Evolutionary conservation across 1,140 invertebrate genomes (phyloP), one percentile per base, ranked within the genome.

Genomic region (Hyposmocoma kahamanoa): DNA sequence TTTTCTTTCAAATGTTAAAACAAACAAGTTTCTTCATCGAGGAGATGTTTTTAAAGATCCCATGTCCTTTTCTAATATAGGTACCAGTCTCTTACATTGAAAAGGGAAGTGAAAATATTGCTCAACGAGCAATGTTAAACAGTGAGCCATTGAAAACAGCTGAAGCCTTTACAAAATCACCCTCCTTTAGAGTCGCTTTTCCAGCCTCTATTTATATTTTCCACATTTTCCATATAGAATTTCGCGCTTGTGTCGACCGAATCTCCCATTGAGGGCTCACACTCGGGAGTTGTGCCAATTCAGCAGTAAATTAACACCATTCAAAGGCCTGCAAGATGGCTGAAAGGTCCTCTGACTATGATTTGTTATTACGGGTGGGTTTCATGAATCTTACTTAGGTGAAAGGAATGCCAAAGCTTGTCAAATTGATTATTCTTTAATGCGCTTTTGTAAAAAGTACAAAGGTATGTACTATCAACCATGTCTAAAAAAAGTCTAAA

Each of bases 221-320:
- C 67, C 67, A 78, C 73, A 74, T 79, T 82, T 81, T 76, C 78
- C 75, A 79, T 82, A 78, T 72, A 82, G 61, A 79, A 82, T 76
- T 72, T 70, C 47, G 62, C 52, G 58, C 57, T 63, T 65, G 59
- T 60, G 56, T 71, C 66, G 67, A 61, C 61, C 64, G 59, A 72
- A 67, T 69, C 59, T 67, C 42, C 62, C 63, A 74, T 76, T 78
- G 60, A 78, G 63, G 51, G 59, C 59, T 65, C 64, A 69, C 63
- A 72, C 67, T 64, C 63, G 64, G 64, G 61, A 69, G 62, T 66
- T 71, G 59, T 63, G 62, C 59, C 63, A 66, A 66, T 77, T 70
- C 68, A 70, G 51, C 59, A 67, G 60, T 68, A 79, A 78, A 82
- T 79, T 79, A 78, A 79, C 68, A 71, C 70, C 64, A 78, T 76